Conservation (phyloP, 2,797 vertebrate genomes). For the Rhinichthys osculus region DNA sequence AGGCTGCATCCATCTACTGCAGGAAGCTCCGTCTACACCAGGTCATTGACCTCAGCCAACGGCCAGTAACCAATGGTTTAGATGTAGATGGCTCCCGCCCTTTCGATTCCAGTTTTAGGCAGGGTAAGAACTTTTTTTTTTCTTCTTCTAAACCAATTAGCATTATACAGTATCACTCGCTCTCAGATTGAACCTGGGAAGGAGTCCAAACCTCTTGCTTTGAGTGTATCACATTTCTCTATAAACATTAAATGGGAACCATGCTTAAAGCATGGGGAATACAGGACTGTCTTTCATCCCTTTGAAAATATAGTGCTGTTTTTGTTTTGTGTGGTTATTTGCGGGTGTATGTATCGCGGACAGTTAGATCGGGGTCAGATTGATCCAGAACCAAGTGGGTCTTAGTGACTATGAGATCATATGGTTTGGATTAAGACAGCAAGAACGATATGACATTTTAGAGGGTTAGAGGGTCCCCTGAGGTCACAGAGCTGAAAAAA, state of each 20-base stretch:
- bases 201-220: slow-evolving; percentile 33
- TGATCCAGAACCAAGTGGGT: slow-evolving; percentile 44
- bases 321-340: slow-evolving; percentile 54
- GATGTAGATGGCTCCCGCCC: slow-evolving; percentile 73
- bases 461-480: slow-evolving; percentile 26
- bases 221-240: slow-evolving; percentile 51
- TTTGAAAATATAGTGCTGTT: slow-evolving; percentile 35
- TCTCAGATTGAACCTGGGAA: slow-evolving; percentile 21
- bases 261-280: slow-evolving; percentile 63
- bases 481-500: slow-evolving; percentile 19
- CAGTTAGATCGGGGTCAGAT: slow-evolving; percentile 41
- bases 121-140: slow-evolving; percentile 76
- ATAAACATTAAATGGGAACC: slow-evolving; percentile 70
- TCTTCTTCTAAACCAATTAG: slow-evolving; percentile 16
- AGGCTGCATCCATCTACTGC: slow-evolving; percentile 95
- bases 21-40: slow-evolving; percentile 93
- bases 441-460: slow-evolving; percentile 18
- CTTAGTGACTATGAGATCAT: slow-evolving; percentile 42
- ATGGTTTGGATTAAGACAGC: slow-evolving; percentile 59
- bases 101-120: slow-evolving; percentile 91
- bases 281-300: slow-evolving; percentile 65
- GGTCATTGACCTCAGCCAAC: slow-evolving; percentile 88
- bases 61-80: slow-evolving; percentile 74
- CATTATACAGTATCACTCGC: slow-evolving; percentile 38
- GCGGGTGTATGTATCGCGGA: slow-evolving; percentile 6